Percentiles rank a stretch among this genome's conserved stretches.
phyloP scores from a whole-genome alignment of 2,113 vertebrate species.

The Sylvilagus bachmani region DNA sequence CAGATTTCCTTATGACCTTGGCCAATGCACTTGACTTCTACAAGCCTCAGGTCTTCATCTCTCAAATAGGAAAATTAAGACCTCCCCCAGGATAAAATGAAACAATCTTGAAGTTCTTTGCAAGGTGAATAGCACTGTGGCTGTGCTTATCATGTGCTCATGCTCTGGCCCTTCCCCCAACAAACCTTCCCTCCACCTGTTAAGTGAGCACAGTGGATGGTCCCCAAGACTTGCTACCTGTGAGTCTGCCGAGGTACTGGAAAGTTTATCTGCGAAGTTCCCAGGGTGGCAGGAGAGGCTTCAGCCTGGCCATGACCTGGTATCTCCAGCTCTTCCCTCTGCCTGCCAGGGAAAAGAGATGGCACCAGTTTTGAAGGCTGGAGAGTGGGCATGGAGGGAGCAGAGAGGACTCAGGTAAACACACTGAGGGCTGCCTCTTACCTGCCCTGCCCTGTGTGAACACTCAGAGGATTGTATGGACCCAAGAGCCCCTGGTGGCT shows the following conservation, averaged over 20 bases:
- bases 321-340: neutral
- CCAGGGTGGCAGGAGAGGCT: neutral
- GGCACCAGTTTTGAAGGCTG: neutral
- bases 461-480: neutral
- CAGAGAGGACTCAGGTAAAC: neutral
- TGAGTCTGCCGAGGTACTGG: neutral
- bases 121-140: neutral
- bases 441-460: neutral
- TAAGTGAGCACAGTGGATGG: neutral
- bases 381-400: neutral
- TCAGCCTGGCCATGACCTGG: neutral
- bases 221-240: neutral
- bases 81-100: neutral
- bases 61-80: slow-evolving; percentile 43
- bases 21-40: neutral
- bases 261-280: neutral
- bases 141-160: neutral
- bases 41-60: neutral
- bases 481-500: neutral
- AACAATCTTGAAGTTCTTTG: neutral
- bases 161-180: neutral
- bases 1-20: neutral
- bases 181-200: neutral
- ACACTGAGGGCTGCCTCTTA: neutral
- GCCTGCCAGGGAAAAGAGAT: neutral